Conservation (phyloP, 2,888 invertebrate species). For the Argyresthia albistria region DNA sequence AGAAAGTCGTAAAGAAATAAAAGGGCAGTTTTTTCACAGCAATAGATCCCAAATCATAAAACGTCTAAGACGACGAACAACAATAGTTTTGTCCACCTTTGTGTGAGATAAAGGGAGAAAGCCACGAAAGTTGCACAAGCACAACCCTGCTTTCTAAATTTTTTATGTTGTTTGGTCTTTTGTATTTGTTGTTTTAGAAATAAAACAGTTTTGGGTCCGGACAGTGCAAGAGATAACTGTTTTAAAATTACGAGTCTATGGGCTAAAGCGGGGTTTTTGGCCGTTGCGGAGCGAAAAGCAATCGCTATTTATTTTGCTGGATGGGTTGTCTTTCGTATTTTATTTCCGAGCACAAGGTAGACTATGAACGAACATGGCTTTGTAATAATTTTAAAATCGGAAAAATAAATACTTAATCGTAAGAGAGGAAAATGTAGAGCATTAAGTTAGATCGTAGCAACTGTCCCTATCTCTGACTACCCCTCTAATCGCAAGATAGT, state of each 20-base stretch:
- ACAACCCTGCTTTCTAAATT: slow-evolving; percentile 56
- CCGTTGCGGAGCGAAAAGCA: background rate
- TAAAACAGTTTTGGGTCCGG: background rate
- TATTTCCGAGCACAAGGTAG: no score
- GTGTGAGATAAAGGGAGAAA: slow-evolving; percentile 63
- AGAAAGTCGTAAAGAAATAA: background rate
- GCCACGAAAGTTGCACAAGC: slow-evolving; percentile 27
- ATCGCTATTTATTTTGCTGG: background rate
- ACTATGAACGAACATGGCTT: no score
- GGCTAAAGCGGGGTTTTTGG: background rate
- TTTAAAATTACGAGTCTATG: background rate
- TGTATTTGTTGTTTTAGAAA: slow-evolving; percentile 14
- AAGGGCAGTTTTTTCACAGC: background rate
- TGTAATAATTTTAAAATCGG: no score
- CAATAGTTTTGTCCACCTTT: slow-evolving; percentile 27
- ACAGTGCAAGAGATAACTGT: slow-evolving; percentile 1
- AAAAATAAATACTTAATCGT: no score
- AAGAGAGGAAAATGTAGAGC: no score
- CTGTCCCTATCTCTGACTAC: no score
- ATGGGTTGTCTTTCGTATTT: no score
- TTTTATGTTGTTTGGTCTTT: slow-evolving; percentile 43
- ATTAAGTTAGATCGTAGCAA: no score
- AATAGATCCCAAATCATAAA: slow-evolving; percentile 22
- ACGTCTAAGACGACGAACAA: slow-evolving; percentile 19
- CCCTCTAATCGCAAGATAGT: no score